These are phyloP conservation scores for Molorchus minor DNA, from an alignment of 2,888 invertebrate genomes.

Conservation along the genomic window DNA sequence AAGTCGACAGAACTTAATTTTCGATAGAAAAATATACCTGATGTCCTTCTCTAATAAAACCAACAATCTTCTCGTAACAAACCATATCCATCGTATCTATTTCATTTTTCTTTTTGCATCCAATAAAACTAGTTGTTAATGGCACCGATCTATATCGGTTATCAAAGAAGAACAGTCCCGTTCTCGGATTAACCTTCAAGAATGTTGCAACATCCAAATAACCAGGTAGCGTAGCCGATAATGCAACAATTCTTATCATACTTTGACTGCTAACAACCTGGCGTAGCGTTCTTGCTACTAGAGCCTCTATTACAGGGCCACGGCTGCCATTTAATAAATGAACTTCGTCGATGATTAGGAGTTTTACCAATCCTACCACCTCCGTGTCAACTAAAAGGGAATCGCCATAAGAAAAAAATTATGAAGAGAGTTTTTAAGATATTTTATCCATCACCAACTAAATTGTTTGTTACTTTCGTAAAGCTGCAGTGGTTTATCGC, in stretches of 20 bases:
- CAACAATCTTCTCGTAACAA: constrained; percentile 90
- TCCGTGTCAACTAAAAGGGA: constrained; percentile 81
- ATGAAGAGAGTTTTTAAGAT: not conserved
- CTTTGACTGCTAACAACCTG: constrained; percentile 91
- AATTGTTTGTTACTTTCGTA: too few species aligned
- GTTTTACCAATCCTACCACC: constrained; percentile 87
- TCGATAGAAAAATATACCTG: constrained; percentile 70
- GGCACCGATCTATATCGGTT: constrained; percentile 91
- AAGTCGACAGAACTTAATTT: not conserved
- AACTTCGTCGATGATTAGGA: constrained; percentile 97
- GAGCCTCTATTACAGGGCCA: constrained; percentile 96
- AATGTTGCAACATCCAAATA: constrained; percentile 96
- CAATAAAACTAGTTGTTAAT: constrained; percentile 86
- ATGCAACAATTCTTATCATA: constrained; percentile 96
- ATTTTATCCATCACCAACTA: not conserved
- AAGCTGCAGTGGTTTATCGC: too few species aligned
- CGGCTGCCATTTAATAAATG: constrained; percentile 96
- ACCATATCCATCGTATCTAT: constrained; percentile 86
- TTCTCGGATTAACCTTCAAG: constrained; percentile 89
- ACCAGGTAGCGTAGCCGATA: constrained; percentile 97
- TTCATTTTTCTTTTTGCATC: constrained; percentile 57
- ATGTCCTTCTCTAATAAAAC: constrained; percentile 86
- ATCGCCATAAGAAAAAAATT: not conserved
- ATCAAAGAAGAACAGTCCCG: constrained; percentile 94
- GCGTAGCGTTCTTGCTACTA: constrained; percentile 94